phyloP scores from a whole-genome alignment of 2,113 vertebrate species.

The Gasterosteus nipponicus region DNA sequence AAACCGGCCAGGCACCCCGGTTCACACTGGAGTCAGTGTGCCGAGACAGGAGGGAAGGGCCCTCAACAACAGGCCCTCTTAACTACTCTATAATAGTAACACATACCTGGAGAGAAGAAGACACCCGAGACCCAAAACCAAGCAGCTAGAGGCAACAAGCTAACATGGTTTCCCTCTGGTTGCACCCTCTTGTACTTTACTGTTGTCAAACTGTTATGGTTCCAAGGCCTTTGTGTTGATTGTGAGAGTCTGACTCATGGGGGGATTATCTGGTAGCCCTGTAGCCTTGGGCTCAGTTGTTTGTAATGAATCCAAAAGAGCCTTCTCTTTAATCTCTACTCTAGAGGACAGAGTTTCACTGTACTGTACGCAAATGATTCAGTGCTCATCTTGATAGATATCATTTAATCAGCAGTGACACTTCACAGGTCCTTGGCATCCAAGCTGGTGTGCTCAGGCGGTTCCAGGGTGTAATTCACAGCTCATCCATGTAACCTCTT shows the following conservation, averaged over 20 bases:
- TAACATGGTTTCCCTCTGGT: conserved; percentile 48
- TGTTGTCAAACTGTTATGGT: conserved; percentile 78
- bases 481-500: conserved; percentile 58
- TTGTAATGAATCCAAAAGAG: conserved; percentile 77
- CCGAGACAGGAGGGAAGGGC: conserved; percentile 77
- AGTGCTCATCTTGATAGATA: conserved; percentile 55
- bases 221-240: conserved; percentile 79
- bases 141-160: conserved; percentile 65
- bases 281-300: conserved; percentile 62
- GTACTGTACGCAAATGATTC: conserved; percentile 37
- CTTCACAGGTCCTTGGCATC: conserved; percentile 26
- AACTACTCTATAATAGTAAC: conserved; percentile 79
- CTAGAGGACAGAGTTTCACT: conserved; percentile 49
- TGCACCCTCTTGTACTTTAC: conserved; percentile 71
- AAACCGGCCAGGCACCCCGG: conserved; percentile 72
- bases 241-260: conserved; percentile 72
- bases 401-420: conserved; percentile 55
- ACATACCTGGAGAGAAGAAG: conserved; percentile 78
- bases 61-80: conserved; percentile 80
- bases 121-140: conserved; percentile 76
- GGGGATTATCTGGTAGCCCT: conserved; percentile 73
- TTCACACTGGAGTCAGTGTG: conserved; percentile 81
- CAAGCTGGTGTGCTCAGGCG: conserved; percentile 23
- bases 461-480: conserved; percentile 55
- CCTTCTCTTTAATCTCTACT: conserved; percentile 67